Percentiles rank a stretch among this genome's conserved stretches.
phyloP scores from a whole-genome alignment of 2,797 vertebrate genomes.

The Limnodromus scolopaceus region DNA sequence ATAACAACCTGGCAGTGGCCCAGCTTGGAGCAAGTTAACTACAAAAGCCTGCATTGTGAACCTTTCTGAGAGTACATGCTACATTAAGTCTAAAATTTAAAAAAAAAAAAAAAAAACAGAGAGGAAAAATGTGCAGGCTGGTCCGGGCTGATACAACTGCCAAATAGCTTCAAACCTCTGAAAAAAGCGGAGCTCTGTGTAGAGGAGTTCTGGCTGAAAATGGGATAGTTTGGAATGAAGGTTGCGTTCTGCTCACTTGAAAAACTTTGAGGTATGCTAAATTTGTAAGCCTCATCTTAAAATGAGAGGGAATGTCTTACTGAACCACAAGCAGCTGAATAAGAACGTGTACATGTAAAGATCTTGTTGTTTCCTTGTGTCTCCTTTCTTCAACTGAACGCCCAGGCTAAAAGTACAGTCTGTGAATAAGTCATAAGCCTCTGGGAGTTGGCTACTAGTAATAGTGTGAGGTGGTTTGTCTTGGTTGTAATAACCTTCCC shows the following conservation, averaged over 20 bases:
- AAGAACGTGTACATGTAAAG: not conserved
- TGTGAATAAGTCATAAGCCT: not conserved
- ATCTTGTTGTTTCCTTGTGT: not conserved
- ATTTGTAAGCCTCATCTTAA: not conserved
- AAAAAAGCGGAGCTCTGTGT: not conserved
- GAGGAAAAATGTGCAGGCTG: not conserved
- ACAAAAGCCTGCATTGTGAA: slow-evolving; percentile 70
- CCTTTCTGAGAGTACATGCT: slow-evolving; percentile 51
- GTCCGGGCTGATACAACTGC: not conserved
- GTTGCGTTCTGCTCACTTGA: not conserved
- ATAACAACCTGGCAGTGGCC: slow-evolving; percentile 68
- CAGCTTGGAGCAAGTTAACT: slow-evolving; percentile 60
- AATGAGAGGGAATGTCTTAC: not conserved
- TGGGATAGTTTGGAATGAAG: not conserved
- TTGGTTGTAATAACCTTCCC: not conserved
- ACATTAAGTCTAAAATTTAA: slow-evolving; percentile 52
- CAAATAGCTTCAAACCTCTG: slow-evolving; percentile 16
- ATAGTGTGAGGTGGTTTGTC: not conserved
- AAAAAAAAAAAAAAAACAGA: not conserved
- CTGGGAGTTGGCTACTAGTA: not conserved
- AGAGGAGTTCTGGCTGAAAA: not conserved
- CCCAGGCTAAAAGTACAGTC: not conserved
- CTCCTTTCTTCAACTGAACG: fast-evolving
- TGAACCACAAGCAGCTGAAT: not conserved
- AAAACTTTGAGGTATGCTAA: not conserved